phyloP scores from a whole-genome alignment of 2,888 invertebrate genomes.

The Clepsis dumicolana region DNA sequence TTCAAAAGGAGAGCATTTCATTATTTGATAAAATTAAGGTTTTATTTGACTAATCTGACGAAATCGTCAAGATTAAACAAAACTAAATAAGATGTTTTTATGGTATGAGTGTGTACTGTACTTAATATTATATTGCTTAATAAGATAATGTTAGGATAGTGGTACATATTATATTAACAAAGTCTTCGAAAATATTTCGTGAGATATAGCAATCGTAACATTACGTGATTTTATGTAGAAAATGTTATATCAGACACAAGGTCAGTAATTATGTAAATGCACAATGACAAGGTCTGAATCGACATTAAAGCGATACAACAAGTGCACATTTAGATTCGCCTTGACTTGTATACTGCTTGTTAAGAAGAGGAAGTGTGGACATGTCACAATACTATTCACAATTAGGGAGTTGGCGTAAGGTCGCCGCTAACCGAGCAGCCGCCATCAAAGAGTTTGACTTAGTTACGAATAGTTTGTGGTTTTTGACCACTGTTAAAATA shows the following conservation, averaged over 20 bases:
- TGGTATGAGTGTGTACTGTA: no score
- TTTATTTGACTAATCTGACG: no score
- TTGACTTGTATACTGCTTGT: conserved; percentile 71
- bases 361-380: conserved; percentile 70
- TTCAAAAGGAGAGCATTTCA: no score
- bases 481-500: neutral
- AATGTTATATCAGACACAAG: conserved; percentile 59
- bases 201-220: conserved; percentile 46
- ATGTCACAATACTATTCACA: conserved; percentile 57
- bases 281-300: conserved; percentile 73
- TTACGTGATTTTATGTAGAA: conserved; percentile 59
- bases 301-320: conserved; percentile 64
- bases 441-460: conserved; percentile 26
- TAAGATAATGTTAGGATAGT: no score
- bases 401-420: conserved; percentile 53
- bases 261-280: conserved; percentile 73
- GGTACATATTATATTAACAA: neutral
- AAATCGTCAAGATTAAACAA: no score
- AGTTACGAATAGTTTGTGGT: neutral
- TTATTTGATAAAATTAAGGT: no score
- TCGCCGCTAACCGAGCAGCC: conserved; percentile 29
- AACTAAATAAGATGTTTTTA: no score
- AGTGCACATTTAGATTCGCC: conserved; percentile 68
- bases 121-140: no score
- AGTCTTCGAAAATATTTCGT: conserved; percentile 15